These are phyloP conservation scores for Agriotes lineatus DNA, from an alignment of 2,888 invertebrate species.

Conservation along the genomic window DNA sequence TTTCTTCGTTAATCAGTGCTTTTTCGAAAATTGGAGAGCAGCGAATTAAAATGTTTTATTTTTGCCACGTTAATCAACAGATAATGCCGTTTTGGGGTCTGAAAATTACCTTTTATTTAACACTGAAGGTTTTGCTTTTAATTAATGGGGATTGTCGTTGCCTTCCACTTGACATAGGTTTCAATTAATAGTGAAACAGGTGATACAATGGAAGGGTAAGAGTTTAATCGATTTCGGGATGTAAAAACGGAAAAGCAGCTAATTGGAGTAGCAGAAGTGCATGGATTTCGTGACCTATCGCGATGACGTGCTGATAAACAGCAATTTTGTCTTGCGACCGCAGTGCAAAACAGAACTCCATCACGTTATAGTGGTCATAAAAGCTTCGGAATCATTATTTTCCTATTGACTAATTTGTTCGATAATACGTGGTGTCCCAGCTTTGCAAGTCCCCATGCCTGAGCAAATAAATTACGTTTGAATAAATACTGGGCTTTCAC, in stretches of 20 bases:
- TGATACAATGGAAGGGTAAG: constrained; percentile 28
- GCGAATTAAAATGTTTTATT: too few species aligned
- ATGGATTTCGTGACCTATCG: constrained; percentile 50
- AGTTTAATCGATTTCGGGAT: constrained; percentile 37
- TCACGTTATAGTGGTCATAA: constrained; percentile 23
- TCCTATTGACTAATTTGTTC: constrained; percentile 27
- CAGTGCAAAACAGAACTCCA: constrained; percentile 38
- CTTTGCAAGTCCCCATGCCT: neutral
- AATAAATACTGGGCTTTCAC: constrained; percentile 7
- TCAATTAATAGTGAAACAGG: constrained; percentile 35
- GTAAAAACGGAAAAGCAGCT: constrained; percentile 43
- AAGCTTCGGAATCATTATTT: constrained; percentile 23
- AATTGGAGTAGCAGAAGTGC: constrained; percentile 46
- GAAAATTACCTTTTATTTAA: constrained; percentile 8
- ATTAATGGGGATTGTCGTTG: constrained; percentile 23
- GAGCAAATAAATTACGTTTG: constrained; percentile 28
- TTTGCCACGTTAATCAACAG: too few species aligned
- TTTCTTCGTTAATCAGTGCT: too few species aligned
- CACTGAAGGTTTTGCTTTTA: constrained; percentile 1
- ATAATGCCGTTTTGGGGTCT: too few species aligned
- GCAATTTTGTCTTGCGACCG: constrained; percentile 48
- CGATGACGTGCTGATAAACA: constrained; percentile 55
- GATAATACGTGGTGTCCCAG: neutral
- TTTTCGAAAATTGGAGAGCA: too few species aligned
- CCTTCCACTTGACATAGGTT: constrained; percentile 29